Evolutionary conservation across 2,113 vertebrate species (phyloP).

Genomic region (Entosphenus tridentatus): DNA sequence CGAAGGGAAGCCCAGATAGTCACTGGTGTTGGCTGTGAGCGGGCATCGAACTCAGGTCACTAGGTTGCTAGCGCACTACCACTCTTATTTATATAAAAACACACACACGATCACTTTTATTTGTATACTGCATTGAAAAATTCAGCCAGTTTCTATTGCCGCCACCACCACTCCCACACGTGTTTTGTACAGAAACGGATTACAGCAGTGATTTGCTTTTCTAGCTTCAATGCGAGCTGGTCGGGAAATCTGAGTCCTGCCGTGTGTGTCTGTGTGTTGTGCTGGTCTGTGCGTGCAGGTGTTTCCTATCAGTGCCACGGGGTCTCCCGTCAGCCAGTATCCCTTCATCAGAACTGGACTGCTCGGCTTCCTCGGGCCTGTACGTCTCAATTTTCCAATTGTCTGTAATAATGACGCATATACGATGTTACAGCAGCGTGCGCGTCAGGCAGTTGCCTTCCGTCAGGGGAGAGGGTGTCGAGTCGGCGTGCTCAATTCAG

Average conservation of each 20-base stretch:
- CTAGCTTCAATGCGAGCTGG: neutral
- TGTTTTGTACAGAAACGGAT: neutral
- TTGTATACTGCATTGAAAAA: neutral
- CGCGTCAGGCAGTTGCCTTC: no score
- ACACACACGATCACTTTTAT: no score
- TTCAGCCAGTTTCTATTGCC: neutral
- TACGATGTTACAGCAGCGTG: no score
- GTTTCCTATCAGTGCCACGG: constrained; percentile 34
- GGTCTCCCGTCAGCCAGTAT: constrained; percentile 35
- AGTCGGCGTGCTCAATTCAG: no score
- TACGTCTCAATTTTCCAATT: constrained; percentile 21
- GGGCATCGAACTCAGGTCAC: no score
- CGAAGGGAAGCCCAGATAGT: no score
- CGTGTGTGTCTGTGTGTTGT: no score
- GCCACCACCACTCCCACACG: neutral
- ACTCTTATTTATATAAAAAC: no score
- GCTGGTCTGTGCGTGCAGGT: constrained; percentile 25
- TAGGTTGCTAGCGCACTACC: no score
- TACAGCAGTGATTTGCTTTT: neutral
- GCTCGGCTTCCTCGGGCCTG: constrained; percentile 69
- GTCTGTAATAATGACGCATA: no score
- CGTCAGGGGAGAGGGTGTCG: no score
- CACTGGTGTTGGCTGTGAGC: no score
- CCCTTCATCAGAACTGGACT: constrained; percentile 63
- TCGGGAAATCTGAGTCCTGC: neutral